Evolutionary conservation across 2,888 invertebrate genomes (phyloP), one percentile per base, ranked within the genome.

Genomic region (Dioctria linearis): DNA sequence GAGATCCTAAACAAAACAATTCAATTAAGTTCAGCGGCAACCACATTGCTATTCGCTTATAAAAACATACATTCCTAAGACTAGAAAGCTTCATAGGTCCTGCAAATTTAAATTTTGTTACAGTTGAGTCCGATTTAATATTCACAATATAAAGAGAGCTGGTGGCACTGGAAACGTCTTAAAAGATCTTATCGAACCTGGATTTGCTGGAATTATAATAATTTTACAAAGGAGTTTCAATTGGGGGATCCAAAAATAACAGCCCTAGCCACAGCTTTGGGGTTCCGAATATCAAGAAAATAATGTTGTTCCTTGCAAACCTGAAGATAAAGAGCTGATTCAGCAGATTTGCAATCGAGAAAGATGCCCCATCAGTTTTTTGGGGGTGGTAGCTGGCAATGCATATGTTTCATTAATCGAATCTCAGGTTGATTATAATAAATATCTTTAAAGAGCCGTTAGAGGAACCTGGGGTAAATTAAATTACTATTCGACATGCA

Each of bases 261-360:
- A 79, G 94, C 96, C 0, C 89, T 98, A 81, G 99, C 25, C 25
- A 25, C 25, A 99, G 86, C 89, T 99, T 2, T 99, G 99, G 99
- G 98, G 98, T 0, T 99, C 99, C 0, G 99, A 99, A 88, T 99
- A 98, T 88, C 98, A 98, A 88, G 98, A 98, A 88, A 98, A 96
- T 85, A 93, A 98, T 86, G 99, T 98, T 0, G 90, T 98, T 82
- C 90, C 99, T 3, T 95, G 97, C 84, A 90, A 90, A 40, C 91
- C 93, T 54, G 89, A 94, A 82, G 92, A 95, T 86, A 90, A 92
- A 25, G 85, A 88, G 0, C 84, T 94, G 3, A 90, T 99, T 37
- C 90, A 92, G 88, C 91, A 91, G 82, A 95, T 99, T 80, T 95
- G 96, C 78, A 88, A 90, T 49, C 92, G 99, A 81, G 99, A 99